Percentiles rank a stretch among this genome's conserved stretches.
Conservation (phyloP, 2,113 vertebrate genomes). For the Onychorhynchus coronatus region DNA sequence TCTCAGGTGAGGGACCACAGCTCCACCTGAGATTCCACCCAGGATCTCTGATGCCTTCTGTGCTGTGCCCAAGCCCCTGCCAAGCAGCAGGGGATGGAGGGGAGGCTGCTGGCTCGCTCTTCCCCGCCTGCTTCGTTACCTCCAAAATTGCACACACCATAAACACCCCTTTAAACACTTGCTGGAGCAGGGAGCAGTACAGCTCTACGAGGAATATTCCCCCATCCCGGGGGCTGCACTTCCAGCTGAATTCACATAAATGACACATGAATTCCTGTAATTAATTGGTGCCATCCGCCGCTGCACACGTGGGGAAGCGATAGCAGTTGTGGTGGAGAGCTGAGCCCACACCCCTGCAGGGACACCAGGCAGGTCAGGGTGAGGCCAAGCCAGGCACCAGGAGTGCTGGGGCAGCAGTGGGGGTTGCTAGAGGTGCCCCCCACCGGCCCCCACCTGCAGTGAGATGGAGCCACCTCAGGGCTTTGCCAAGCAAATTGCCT, state of each 20-base stretch:
- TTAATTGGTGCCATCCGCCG: not conserved
- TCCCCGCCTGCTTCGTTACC: not conserved
- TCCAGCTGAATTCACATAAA: not conserved
- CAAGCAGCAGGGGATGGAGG: not conserved
- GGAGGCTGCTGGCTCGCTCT: not conserved
- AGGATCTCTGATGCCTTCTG: not conserved
- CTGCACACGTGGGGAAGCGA: rapidly evolving
- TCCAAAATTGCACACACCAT: not conserved
- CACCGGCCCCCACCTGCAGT: not conserved
- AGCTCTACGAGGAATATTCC: rapidly evolving
- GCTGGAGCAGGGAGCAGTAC: not conserved
- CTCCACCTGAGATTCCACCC: not conserved
- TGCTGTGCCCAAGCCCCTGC: not conserved
- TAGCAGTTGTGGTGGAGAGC: not conserved
- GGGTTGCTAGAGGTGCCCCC: not conserved
- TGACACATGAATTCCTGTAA: not conserved
- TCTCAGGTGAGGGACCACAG: not conserved
- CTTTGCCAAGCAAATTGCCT: not conserved
- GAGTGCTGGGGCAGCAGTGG: not conserved
- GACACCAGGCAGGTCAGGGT: not conserved
- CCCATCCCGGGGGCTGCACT: not conserved
- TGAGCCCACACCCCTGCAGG: not conserved
- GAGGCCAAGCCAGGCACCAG: not conserved
- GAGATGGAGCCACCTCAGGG: not conserved
- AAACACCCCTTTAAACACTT: not conserved